Evolutionary conservation across 2,113 vertebrate genomes (phyloP).

Genomic region (Cavia porcellus): DNA sequence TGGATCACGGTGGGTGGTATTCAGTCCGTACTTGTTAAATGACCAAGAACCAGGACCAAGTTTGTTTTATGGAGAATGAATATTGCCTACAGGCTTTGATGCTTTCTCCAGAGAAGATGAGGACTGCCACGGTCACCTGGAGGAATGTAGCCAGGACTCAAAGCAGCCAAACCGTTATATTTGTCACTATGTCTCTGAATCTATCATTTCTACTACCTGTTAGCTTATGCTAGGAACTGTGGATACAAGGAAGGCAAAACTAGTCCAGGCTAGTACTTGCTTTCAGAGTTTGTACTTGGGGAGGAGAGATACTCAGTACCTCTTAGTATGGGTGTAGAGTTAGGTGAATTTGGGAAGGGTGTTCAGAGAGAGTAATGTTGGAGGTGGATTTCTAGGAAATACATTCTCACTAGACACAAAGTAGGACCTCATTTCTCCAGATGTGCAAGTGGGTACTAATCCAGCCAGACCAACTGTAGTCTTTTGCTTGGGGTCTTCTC

Average conservation of each 20-base stretch:
- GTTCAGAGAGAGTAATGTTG: neutral
- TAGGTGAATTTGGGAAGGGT: neutral
- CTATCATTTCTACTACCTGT: neutral
- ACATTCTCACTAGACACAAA: neutral
- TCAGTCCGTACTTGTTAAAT: neutral
- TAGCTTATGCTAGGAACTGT: neutral
- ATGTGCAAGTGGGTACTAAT: neutral
- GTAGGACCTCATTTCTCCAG: neutral
- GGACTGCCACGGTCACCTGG: too few relatives aligned
- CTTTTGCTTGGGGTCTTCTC: neutral
- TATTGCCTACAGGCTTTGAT: neutral
- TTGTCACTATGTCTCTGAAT: neutral
- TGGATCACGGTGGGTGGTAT: neutral
- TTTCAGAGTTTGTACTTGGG: neutral
- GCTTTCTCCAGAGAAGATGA: conserved; percentile 28
- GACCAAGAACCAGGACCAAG: neutral
- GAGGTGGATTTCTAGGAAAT: neutral
- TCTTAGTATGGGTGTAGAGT: neutral
- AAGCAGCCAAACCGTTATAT: neutral
- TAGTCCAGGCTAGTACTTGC: neutral
- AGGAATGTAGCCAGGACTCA: neutral
- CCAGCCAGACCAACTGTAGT: too few relatives aligned
- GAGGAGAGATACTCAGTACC: neutral
- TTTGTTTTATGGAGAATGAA: neutral
- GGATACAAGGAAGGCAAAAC: neutral